Evolutionary conservation across 2,113 vertebrate species (phyloP).

Genomic region (Pygoscelis antarcticus): DNA sequence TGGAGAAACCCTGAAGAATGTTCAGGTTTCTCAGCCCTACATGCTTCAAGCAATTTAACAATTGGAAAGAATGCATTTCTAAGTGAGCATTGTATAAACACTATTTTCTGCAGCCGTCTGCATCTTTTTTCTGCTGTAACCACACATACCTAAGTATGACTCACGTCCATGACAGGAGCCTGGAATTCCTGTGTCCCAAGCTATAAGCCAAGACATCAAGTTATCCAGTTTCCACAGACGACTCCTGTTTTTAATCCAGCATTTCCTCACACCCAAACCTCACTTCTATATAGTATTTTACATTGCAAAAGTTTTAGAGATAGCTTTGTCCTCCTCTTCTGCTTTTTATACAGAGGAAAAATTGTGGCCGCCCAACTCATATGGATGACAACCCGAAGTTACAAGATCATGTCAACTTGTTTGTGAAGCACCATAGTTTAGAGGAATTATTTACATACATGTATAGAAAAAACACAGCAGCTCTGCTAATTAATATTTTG

Average conservation of each 20-base stretch:
- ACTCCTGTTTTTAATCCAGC: not conserved
- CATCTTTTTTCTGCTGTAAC: constrained; percentile 40
- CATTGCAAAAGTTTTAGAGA: not conserved
- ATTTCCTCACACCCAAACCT: not conserved
- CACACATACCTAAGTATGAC: constrained; percentile 4
- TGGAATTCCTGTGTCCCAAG: not conserved
- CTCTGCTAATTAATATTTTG: not conserved
- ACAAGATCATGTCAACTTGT: not conserved
- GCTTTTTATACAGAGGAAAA: not conserved
- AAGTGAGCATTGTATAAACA: not conserved
- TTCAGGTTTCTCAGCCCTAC: not conserved
- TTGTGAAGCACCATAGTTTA: not conserved
- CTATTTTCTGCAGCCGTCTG: not conserved
- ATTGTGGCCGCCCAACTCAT: not conserved
- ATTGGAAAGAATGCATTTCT: not conserved
- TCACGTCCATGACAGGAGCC: constrained; percentile 12
- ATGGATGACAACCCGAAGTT: not conserved
- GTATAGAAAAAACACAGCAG: not conserved
- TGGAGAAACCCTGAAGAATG: not conserved
- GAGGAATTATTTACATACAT: not conserved
- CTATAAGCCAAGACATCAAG: not conserved
- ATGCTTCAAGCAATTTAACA: not conserved
- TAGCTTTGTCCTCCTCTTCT: not conserved
- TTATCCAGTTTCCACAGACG: constrained; percentile 1
- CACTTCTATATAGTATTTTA: not conserved